Percentiles rank a stretch among this genome's conserved stretches.
phyloP scores from a whole-genome alignment of 2,888 invertebrate genomes.

The Brenthis daphne region DNA sequence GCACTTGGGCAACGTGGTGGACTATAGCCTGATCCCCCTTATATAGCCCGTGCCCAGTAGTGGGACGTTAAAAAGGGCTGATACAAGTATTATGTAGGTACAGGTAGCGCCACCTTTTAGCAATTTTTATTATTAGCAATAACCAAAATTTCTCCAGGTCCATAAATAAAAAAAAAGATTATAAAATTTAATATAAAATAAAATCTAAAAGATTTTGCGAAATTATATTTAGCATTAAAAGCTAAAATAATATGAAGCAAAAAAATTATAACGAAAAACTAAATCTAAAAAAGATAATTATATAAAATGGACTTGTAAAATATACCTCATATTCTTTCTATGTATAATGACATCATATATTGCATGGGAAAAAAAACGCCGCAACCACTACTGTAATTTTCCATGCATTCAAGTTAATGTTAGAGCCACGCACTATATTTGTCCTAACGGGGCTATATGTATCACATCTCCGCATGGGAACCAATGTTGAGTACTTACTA shows the following conservation, averaged over 20 bases:
- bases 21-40: no score
- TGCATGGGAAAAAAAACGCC: conserved; percentile 61
- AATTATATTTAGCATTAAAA: background rate
- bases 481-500: conserved; percentile 39
- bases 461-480: conserved; percentile 68
- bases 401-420: conserved; percentile 66
- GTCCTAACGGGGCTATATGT: conserved; percentile 71
- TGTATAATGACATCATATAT: conserved; percentile 46
- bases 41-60: no score
- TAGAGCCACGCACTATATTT: conserved; percentile 66
- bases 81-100: no score
- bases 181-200: no score
- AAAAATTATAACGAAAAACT: background rate
- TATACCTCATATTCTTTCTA: conserved; percentile 44
- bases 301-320: conserved; percentile 43
- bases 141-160: no score
- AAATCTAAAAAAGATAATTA: conserved; percentile 33
- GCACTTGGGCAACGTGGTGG: no score
- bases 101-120: no score
- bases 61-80: no score
- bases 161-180: no score
- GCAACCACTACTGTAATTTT: conserved; percentile 63
- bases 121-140: no score
- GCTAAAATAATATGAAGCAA: background rate
- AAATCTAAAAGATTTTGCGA: no score